These are phyloP conservation scores for Trichacis sp. DNA, from an alignment of 2,888 invertebrate species.

Conservation along the genomic window DNA sequence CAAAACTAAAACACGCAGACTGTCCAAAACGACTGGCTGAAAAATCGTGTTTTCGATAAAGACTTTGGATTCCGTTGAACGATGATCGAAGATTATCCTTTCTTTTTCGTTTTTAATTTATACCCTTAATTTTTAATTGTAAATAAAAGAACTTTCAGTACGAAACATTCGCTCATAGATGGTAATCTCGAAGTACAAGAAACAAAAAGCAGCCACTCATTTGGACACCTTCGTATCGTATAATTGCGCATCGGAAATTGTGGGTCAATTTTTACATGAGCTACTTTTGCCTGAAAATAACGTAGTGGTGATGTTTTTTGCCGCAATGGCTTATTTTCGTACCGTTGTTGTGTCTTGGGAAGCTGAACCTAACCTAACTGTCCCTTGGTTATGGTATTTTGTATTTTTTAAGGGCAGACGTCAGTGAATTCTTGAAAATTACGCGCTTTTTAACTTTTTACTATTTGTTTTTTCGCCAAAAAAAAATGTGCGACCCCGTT, in stretches of 20 bases:
- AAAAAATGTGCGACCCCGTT: too few species aligned
- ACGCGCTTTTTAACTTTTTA: too few species aligned
- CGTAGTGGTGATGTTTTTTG: too few species aligned
- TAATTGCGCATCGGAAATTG: conserved; percentile 47
- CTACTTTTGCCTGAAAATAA: too few species aligned
- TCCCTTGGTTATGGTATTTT: too few species aligned
- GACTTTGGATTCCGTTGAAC: conserved; percentile 2
- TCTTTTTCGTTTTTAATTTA: not conserved
- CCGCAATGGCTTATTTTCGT: too few species aligned
- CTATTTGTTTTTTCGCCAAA: too few species aligned
- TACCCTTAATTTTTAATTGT: not conserved
- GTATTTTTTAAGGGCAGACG: too few species aligned
- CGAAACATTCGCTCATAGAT: conserved; percentile 2
- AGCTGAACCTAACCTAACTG: too few species aligned
- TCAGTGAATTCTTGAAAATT: too few species aligned
- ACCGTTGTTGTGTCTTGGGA: too few species aligned
- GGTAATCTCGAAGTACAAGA: conserved; percentile 11
- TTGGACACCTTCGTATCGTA: conserved; percentile 57
- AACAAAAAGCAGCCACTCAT: conserved; percentile 56
- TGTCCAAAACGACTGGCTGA: conserved; percentile 64
- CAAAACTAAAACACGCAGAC: conserved; percentile 42
- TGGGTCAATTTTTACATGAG: too few species aligned
- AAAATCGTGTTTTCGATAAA: conserved; percentile 16
- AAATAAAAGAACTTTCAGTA: conserved; percentile 3
- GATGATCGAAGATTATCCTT: not conserved